Base-by-base conservation (phyloP, 2,888 invertebrate genomes). In the Phengaris arion region DNA sequence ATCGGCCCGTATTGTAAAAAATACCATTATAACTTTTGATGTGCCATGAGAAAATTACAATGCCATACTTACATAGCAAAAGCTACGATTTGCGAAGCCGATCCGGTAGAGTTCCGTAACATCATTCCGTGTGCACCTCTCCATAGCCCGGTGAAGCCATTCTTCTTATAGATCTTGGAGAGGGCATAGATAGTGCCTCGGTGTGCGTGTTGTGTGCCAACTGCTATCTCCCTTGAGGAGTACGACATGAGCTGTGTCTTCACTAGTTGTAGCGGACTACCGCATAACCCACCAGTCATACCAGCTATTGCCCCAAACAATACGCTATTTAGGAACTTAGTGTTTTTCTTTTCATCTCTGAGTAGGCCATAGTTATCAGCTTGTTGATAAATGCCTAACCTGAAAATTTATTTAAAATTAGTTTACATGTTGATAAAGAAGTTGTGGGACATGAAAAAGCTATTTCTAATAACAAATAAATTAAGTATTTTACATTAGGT, bases 251-350 rank as follows among this genome's bases (percentile, higher is more conserved):
- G 92, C 83, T 98, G 98, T 0, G 97, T 98, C 90, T 98, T 98
- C 0, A 98, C 96, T 91, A 99, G 89, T 85, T 97, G 98, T 75
- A 98, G 94, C 0, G 98, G 98, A 89, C 98, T 98, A 4, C 97
- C 98, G 77, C 96, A 91, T 76, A 96, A 94, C 2, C 96, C 96
- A 1, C 98, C 98, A 48, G 96, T 86, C 81, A 95, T 95, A 0
- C 98, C 98, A 12, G 97, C 95, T 9, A 96, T 81, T 0, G 97
- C 97, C 3, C 98, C 97, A 79, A 96, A 95, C 35, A 96, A 81
- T 0, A 97, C 91, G 77, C 97, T 97, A 80, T 95, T 95, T 0
- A 94, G 76, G 77, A 96, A 94, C 74, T 96, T 95, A 0, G 96
- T 95, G 74, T 96, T 94, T 0, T 97, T 96, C 54, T 96, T 83